Conservation (phyloP, 2,113 vertebrate species). For the Thermophis baileyi region DNA sequence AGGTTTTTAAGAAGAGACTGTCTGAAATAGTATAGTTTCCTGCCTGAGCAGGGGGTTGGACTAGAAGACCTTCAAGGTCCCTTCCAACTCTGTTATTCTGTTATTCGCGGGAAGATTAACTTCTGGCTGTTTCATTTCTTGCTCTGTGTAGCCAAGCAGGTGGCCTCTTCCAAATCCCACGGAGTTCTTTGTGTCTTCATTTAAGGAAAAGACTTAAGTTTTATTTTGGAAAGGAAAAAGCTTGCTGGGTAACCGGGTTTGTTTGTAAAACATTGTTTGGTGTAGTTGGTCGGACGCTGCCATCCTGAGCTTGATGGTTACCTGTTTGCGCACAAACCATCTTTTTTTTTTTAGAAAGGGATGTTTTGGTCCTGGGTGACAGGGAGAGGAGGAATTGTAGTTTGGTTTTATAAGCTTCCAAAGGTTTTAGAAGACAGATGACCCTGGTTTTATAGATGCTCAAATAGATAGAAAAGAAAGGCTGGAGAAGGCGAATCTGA, state of each 20-base stretch:
- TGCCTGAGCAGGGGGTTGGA: too few species aligned
- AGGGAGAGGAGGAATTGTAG: neutral
- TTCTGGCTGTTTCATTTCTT: neutral
- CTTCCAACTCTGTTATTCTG: too few species aligned
- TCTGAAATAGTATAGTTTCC: too few species aligned
- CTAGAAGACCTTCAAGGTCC: too few species aligned
- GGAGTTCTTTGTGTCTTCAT: neutral
- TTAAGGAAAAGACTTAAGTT: neutral
- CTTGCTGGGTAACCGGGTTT: neutral
- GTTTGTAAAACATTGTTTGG: neutral
- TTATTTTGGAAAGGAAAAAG: neutral
- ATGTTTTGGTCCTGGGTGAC: too few species aligned
- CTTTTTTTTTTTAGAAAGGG: neutral
- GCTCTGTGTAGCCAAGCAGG: too few species aligned
- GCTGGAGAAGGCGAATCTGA: too few species aligned
- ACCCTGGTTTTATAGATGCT: neutral
- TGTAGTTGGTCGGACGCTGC: neutral
- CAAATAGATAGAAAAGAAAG: too few species aligned
- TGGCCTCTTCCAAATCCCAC: neutral
- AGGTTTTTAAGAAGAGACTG: too few species aligned
- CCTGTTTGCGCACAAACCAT: neutral
- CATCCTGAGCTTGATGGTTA: neutral
- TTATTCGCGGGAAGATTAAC: neutral
- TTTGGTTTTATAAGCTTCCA: neutral
- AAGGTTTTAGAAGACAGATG: neutral